Base-by-base conservation (phyloP, 1,140 invertebrate species). In the Temnothorax nylanderi region DNA sequence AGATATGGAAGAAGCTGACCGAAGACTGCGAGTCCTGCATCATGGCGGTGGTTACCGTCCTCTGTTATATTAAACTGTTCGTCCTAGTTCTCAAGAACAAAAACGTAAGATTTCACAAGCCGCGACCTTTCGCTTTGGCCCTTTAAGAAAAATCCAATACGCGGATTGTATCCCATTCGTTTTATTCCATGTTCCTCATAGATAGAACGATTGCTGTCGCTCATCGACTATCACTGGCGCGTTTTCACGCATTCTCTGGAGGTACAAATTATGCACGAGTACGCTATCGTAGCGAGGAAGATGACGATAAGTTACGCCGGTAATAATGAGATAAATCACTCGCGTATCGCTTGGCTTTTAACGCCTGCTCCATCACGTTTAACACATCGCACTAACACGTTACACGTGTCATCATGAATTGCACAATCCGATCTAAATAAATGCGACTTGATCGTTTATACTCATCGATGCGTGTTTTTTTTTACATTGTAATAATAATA, bases 181-280 rank as follows among this genome's bases (percentile, higher is more conserved):
- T 41, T 32, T 18, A 34, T 41, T n/a, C 18, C 26, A 26, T 26
- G 26, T 26, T 26, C 26, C 26, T 26, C 26, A 26, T 0, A 69
- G 62, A 26, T 77, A 44, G 8, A 62, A 69, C 34, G n/a, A 26
- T 21, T 54, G 3, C 26, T 80, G 13, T 69, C 34, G 37, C 47
- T 80, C 13, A 56, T 80, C n/a, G 34, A 81, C 41, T 81, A 81
- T 81, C 65, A 71, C 18, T 71, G 77, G 34, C 47, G 21, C 2
- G 21, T 80, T 54, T 80, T 80, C 8, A 67, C 44, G n/a, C 77
- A 80, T 69, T 54, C 62, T 11, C 7, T 69, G 16, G 76, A 67
- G 4, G 21, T 54, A 41, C 21, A 60, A 64, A 56, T 80, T 41
- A 56, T 80, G 77, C 62, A 56, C 5, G 60, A 80, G 16, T 80